A percentile compares a stretch with the other conserved stretches of the same genome.
phyloP scores from a whole-genome alignment of 2,888 invertebrate genomes.

The Agriopis marginaria region DNA sequence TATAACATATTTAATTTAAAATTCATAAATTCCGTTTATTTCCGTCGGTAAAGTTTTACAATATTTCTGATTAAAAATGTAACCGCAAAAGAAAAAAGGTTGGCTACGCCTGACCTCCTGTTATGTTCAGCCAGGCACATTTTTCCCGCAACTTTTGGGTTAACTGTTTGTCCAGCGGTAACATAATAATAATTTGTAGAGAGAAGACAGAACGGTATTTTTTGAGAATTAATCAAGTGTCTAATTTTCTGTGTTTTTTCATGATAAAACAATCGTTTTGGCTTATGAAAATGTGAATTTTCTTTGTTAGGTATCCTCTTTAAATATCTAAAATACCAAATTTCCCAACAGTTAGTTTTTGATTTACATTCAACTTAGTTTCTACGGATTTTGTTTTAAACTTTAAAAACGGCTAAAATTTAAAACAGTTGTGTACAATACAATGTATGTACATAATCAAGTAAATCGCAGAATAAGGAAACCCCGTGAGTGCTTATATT shows the following conservation, averaged over 20 bases:
- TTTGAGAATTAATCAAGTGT: constrained; percentile 40
- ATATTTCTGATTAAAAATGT: constrained; percentile 34
- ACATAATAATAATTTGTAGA: constrained; percentile 51
- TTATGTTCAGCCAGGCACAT: constrained; percentile 53
- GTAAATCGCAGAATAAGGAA: no score
- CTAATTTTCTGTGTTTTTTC: constrained; percentile 29
- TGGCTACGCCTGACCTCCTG: constrained; percentile 37
- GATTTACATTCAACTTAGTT: no score
- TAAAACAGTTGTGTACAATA: no score
- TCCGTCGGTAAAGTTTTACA: constrained; percentile 20
- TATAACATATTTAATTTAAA: constrained; percentile 3
- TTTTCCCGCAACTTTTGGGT: constrained; percentile 63
- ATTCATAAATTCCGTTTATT: constrained; percentile 17
- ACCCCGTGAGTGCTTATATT: no score
- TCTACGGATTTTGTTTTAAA: no score
- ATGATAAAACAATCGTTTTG: constrained; percentile 6
- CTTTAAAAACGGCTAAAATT: no score
- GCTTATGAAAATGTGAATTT: background rate
- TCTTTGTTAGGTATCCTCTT: background rate
- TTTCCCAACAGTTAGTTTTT: no score
- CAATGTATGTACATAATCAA: no score
- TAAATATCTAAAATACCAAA: no score
- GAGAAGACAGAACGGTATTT: constrained; percentile 38
- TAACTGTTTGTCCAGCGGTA: constrained; percentile 53
- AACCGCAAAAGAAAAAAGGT: constrained; percentile 32